Conservation (phyloP, 2,797 vertebrate genomes). For the Delichon dasypus region DNA sequence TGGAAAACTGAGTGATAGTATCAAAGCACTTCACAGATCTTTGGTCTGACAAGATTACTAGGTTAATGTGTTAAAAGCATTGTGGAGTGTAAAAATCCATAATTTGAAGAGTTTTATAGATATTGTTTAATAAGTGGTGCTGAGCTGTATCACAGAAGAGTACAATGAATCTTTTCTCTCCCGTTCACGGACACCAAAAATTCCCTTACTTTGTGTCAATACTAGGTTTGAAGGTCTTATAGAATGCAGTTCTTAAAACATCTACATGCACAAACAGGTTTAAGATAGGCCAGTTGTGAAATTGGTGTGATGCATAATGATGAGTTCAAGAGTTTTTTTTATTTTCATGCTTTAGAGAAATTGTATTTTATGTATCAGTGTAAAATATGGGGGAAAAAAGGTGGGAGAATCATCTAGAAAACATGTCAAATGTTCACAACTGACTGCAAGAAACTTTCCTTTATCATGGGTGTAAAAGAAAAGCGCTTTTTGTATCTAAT, state of each 20-base stretch:
- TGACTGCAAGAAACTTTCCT: slow-evolving; percentile 31
- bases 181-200: neutral
- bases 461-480: slow-evolving; percentile 31
- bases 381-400: slow-evolving; percentile 51
- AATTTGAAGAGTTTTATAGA: slow-evolving; percentile 17
- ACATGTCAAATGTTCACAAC: slow-evolving; percentile 48
- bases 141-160: slow-evolving; percentile 22
- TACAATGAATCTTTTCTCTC: neutral
- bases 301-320: neutral
- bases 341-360: slow-evolving; percentile 52
- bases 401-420: slow-evolving; percentile 23
- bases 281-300: slow-evolving; percentile 46
- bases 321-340: slow-evolving; percentile 36
- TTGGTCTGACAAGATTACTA: slow-evolving; percentile 39
- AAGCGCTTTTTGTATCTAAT: slow-evolving; percentile 21
- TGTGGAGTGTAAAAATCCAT: neutral
- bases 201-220: slow-evolving; percentile 25
- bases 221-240: slow-evolving; percentile 34
- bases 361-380: slow-evolving; percentile 21
- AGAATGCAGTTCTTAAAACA: slow-evolving; percentile 53
- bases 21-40: slow-evolving; percentile 16
- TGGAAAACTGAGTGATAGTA: slow-evolving; percentile 21
- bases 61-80: slow-evolving; percentile 4
- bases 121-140: neutral
- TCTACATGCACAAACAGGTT: slow-evolving; percentile 43